Evolutionary conservation across 2,888 invertebrate species (phyloP).

Genomic region (Acanthosoma haemorrhoidale): DNA sequence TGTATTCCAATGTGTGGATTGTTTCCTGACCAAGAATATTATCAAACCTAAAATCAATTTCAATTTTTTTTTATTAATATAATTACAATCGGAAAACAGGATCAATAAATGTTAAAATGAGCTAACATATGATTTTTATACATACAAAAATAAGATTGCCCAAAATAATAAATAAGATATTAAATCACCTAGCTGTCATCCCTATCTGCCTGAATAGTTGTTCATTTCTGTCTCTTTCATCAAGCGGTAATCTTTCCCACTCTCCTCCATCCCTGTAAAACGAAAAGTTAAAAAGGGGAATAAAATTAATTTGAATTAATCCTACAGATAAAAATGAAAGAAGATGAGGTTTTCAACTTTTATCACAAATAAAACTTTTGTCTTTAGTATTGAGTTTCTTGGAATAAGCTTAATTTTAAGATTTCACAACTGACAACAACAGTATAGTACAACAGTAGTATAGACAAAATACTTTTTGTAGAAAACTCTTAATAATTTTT

Average conservation of each 20-base stretch:
- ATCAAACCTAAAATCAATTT: constrained; percentile 57
- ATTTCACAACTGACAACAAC: no score
- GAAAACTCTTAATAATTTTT: no score
- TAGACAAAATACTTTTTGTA: no score
- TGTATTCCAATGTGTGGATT: constrained; percentile 70
- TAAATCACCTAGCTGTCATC: constrained; percentile 63
- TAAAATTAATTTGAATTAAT: neutral
- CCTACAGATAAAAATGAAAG: neutral
- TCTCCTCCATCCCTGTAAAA: constrained; percentile 60
- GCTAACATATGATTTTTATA: no score
- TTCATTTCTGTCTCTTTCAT: constrained; percentile 71
- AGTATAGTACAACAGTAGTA: no score
- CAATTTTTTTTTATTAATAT: neutral
- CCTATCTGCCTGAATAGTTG: constrained; percentile 68
- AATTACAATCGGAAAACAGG: neutral
- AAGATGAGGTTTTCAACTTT: neutral
- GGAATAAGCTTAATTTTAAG: no score
- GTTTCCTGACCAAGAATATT: constrained; percentile 88
- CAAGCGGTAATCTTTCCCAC: constrained; percentile 63
- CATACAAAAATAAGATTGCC: no score
- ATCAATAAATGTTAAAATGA: neutral
- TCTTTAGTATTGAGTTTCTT: no score
- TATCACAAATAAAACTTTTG: no score
- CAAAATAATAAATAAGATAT: no score
- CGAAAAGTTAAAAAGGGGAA: neutral